Percentiles rank a stretch among this genome's conserved stretches.
Conservation (phyloP, 2,797 vertebrate genomes). For the Chaenodraco wilsoni region DNA sequence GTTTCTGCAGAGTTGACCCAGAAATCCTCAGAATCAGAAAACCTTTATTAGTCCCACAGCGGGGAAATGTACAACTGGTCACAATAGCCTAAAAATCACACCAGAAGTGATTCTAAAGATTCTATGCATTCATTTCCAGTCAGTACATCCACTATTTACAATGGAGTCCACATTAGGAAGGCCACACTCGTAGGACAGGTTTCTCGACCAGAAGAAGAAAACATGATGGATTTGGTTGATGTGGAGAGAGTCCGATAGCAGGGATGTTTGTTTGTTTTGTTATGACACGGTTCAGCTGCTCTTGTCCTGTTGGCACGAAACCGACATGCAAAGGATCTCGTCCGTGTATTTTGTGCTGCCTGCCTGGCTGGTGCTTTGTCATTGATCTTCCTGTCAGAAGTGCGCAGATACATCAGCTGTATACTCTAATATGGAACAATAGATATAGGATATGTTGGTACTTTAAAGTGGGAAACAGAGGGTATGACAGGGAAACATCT, state of each 20-base stretch:
- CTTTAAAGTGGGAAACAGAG: constrained; percentile 1
- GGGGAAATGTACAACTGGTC: too few species aligned
- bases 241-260: not conserved
- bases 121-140: not conserved
- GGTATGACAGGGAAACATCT: not conserved
- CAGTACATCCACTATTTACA: not conserved
- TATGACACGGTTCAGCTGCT: not conserved
- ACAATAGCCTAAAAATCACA: not conserved
- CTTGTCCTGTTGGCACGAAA: not conserved
- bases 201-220: not conserved
- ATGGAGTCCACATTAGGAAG: not conserved
- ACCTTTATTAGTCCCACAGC: too few species aligned
- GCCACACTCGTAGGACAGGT: not conserved
- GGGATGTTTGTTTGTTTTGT: not conserved
- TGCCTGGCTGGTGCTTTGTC: constrained; percentile 20
- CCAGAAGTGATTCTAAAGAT: not conserved
- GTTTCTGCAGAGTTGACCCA: not conserved
- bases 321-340: constrained; percentile 6
- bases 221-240: not conserved
- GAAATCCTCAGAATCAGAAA: too few species aligned
- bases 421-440: constrained; percentile 7
- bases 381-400: constrained; percentile 39
- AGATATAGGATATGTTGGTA: not conserved
- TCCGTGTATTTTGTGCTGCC: constrained; percentile 1
- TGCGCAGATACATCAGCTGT: not conserved